A percentile compares a stretch with the other conserved stretches of the same genome.
Evolutionary conservation across 2,113 vertebrate genomes (phyloP).

Genomic region (Percopsis transmontana): DNA sequence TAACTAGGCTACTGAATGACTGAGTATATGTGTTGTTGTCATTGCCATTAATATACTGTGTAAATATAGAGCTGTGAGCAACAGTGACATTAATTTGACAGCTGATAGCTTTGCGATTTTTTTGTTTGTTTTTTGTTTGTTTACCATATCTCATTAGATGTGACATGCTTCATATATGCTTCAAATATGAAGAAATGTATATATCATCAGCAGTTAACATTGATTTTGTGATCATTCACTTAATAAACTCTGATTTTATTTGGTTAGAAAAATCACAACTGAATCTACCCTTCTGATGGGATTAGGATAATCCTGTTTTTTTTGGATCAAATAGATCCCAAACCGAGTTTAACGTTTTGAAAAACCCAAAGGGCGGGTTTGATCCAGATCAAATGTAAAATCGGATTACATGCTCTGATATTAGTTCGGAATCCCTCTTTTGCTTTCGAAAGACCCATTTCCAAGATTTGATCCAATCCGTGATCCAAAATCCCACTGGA

Average conservation of each 20-base stretch:
- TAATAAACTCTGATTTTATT: neutral
- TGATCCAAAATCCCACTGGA: neutral
- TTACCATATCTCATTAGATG: neutral
- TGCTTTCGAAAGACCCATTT: neutral
- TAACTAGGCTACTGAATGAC: slow-evolving; percentile 4
- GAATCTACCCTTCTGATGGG: slow-evolving; percentile 4
- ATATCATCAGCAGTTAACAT: neutral
- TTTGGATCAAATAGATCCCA: slow-evolving; percentile 1
- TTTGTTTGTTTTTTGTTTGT: neutral
- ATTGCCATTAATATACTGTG: too few relatives aligned
- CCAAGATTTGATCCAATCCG: neutral
- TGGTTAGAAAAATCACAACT: neutral
- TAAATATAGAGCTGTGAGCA: too few relatives aligned
- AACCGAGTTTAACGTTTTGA: neutral
- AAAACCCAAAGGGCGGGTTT: neutral
- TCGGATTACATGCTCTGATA: neutral
- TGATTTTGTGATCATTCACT: neutral
- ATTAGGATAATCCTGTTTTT: neutral
- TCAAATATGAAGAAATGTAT: neutral
- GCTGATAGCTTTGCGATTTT: too few relatives aligned
- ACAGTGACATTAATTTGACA: too few relatives aligned
- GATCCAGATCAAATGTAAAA: neutral
- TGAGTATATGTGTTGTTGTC: neutral
- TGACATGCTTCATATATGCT: neutral
- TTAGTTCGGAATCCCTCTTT: neutral